Evolutionary conservation across 2,113 vertebrate genomes (phyloP), one percentile per base, ranked within the genome.

Genomic region (Columba janthina): DNA sequence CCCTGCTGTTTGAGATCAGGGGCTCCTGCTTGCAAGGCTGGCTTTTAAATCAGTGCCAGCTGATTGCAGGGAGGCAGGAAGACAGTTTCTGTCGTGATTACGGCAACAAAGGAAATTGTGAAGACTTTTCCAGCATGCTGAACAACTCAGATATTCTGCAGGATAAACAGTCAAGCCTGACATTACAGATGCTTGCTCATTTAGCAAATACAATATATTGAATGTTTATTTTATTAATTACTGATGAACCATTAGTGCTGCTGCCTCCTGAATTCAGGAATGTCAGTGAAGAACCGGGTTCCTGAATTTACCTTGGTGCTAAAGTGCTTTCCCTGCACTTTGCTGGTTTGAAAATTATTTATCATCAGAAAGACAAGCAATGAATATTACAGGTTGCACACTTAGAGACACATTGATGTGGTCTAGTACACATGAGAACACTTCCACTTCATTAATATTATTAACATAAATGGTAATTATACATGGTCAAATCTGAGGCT

Each of bases 151-250:
- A 29, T 71, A 77, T 85, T 85, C 54, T 78, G 29, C 38, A 65
- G 70, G 73, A 89, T 65, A 72, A 94, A 67, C 15, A 60, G 53
- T 65, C 70, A 69, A 82, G 40, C 50, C 62, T 69, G 84, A 65
- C 3, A 3, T 84, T 81, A 87, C 0, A 87, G 53, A 78, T 65
- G 40, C 25, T 81, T 77, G 26, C 38, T 62, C 50, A 65, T 46
- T 79, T 90, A 92, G 25, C 36, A 94, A 94, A 85, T 71, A 67
- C 48, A 92, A 81, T 74, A 40, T 71, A 88, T 14, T 20, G 66
- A 89, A 94, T 34, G 16, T 28, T 85, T 87, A 36, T 70, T 88
- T 88, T 61, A 89, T 76, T 88, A 85, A 85, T 88, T 88, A 76
- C 71, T 75, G 28, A 65, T 48, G 82, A 75, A 78, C 8, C 34